Evolutionary conservation across 2,888 invertebrate species (phyloP).

Genomic region (Himalopsyche japonica): DNA sequence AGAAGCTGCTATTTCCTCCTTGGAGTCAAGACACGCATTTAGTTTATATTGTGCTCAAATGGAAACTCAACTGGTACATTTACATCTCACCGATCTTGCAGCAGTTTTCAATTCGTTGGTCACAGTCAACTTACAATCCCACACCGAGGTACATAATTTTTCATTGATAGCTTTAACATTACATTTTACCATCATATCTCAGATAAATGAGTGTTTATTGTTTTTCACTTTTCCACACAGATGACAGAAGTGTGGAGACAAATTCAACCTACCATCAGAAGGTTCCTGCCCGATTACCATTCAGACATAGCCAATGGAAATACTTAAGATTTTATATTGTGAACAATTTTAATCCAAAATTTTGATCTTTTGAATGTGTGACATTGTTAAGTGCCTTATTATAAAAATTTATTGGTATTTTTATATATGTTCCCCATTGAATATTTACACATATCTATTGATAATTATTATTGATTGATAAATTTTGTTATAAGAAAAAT

Average conservation of each 20-base stretch:
- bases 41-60: slow-evolving; percentile 65
- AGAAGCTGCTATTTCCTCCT: slow-evolving; percentile 64
- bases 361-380: neutral
- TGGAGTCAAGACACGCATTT: slow-evolving; percentile 64
- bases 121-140: slow-evolving; percentile 53
- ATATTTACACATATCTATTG: too few species aligned
- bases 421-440: too few species aligned
- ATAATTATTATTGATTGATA: too few species aligned
- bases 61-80: slow-evolving; percentile 65
- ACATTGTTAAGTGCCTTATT: neutral
- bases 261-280: slow-evolving; percentile 57
- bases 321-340: neutral
- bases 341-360: neutral
- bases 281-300: slow-evolving; percentile 51
- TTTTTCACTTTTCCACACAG: slow-evolving; percentile 46
- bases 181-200: too few species aligned
- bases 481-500: too few species aligned
- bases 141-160: slow-evolving; percentile 53
- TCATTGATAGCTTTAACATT: too few species aligned
- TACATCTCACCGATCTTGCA: slow-evolving; percentile 63
- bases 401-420: too few species aligned
- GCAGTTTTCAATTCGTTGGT: slow-evolving; percentile 62
- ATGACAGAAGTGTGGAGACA: slow-evolving; percentile 60
- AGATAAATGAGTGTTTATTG: neutral
- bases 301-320: slow-evolving; percentile 42